Evolutionary conservation across 2,113 vertebrate species (phyloP).

Genomic region (Toxostoma redivivum): DNA sequence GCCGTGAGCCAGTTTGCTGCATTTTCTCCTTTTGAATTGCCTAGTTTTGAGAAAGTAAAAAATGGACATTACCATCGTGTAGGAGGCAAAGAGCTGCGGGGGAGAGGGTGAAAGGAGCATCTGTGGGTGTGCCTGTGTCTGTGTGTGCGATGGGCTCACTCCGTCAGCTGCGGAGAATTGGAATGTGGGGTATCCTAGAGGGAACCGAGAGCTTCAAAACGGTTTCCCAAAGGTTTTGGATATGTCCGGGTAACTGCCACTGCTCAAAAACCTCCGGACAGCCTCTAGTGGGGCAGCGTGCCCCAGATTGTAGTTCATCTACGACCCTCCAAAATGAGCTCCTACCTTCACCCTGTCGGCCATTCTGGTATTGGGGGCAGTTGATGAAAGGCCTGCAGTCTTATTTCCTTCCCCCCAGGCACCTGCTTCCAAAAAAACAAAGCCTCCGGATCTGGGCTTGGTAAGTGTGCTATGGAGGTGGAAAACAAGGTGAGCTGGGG

Average conservation of each 20-base stretch:
- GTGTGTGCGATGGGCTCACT: background rate
- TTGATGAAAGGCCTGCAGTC: background rate
- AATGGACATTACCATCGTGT: conserved; percentile 46
- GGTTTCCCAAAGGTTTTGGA: background rate
- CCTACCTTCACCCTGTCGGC: background rate
- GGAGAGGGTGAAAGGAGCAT: background rate
- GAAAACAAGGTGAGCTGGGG: background rate
- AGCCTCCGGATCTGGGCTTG: background rate
- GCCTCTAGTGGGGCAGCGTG: background rate
- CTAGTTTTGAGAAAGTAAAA: conserved; percentile 74
- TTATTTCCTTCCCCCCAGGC: background rate
- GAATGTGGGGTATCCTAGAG: background rate
- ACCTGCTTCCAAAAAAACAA: conserved; percentile 55
- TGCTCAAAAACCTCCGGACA: background rate
- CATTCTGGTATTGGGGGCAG: background rate
- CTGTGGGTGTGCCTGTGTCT: background rate
- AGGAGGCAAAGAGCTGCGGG: background rate
- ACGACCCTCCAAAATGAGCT: background rate
- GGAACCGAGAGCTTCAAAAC: background rate
- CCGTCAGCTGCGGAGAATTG: background rate
- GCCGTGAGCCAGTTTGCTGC: conserved; percentile 96
- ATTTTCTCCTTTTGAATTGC: conserved; percentile 85
- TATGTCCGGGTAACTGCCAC: background rate
- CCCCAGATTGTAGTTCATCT: background rate
- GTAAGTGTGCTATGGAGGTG: background rate